Evolutionary conservation across 1,140 invertebrate species (phyloP).

Genomic region (Adelges cooleyi): DNA sequence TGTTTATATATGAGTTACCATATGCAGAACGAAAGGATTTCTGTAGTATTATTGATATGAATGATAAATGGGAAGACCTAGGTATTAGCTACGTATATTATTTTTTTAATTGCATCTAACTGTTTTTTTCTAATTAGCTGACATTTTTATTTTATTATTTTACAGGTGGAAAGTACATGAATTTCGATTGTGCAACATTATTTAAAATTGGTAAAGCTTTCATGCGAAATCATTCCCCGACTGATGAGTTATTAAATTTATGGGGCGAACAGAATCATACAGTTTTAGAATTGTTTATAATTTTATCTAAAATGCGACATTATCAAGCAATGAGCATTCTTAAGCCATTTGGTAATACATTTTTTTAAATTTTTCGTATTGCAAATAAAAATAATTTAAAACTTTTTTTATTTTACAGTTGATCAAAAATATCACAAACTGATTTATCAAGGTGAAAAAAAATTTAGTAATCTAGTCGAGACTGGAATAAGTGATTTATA

Average conservation of each 20-base stretch:
- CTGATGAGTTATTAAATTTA: constrained; percentile 56
- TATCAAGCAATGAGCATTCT: constrained; percentile 57
- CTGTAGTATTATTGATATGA: constrained; percentile 62
- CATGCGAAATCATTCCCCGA: constrained; percentile 49
- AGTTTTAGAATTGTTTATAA: constrained; percentile 59
- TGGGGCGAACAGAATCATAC: constrained; percentile 74
- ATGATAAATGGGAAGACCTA: constrained; percentile 66
- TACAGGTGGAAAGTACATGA: constrained; percentile 43
- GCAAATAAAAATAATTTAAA: background rate
- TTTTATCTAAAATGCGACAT: constrained; percentile 58
- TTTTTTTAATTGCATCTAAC: too few relatives aligned
- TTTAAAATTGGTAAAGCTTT: constrained; percentile 42
- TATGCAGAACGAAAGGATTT: constrained; percentile 52
- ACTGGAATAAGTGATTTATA: background rate
- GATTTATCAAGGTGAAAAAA: constrained; percentile 42
- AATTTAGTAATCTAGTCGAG: constrained; percentile 32
- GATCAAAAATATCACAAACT: constrained; percentile 47
- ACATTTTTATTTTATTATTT: constrained; percentile 24
- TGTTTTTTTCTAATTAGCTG: background rate
- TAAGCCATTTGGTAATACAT: constrained; percentile 42
- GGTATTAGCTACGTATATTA: constrained; percentile 37
- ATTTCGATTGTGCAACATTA: constrained; percentile 41
- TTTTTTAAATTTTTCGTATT: too few relatives aligned
- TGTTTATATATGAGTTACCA: constrained; percentile 62
- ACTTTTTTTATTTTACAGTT: constrained; percentile 37